Conservation (phyloP, 2,888 invertebrate genomes). For the Choristoneura rosaceana region DNA sequence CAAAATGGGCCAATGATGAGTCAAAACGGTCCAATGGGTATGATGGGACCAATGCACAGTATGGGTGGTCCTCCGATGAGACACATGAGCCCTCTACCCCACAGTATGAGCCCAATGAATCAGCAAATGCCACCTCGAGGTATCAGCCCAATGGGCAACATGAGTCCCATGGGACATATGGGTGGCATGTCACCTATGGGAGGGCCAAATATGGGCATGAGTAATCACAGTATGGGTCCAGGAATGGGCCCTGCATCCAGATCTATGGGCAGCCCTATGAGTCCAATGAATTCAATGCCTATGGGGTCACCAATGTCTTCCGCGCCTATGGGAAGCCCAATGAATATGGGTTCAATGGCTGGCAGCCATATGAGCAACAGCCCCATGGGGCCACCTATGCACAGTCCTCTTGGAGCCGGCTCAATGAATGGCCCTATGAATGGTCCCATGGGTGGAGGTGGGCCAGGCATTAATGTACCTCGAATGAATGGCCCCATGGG, state of each 20-base stretch:
- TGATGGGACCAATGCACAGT: conserved; percentile 87
- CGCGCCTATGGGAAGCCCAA: conserved; percentile 90
- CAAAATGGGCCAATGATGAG: conserved; percentile 88
- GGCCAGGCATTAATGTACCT: conserved; percentile 84
- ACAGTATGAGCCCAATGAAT: conserved; percentile 87
- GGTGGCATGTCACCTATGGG: conserved; percentile 90
- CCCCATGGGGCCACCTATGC: conserved; percentile 91
- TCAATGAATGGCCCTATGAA: conserved; percentile 85
- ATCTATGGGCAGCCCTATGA: conserved; percentile 90
- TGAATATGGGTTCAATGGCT: conserved; percentile 88
- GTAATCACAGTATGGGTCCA: conserved; percentile 87
- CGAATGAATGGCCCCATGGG: conserved; percentile 85
- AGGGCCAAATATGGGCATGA: conserved; percentile 89
- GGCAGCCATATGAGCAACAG: conserved; percentile 88
- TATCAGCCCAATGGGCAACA: conserved; percentile 89
- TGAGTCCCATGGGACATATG: conserved; percentile 90
- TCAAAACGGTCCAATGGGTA: conserved; percentile 88
- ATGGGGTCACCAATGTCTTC: conserved; percentile 90
- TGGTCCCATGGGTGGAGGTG: conserved; percentile 86
- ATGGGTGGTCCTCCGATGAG: conserved; percentile 88
- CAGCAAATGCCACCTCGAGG: conserved; percentile 87
- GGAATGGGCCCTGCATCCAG: conserved; percentile 84
- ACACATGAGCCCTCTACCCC: conserved; percentile 87
- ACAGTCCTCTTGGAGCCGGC: conserved; percentile 87
- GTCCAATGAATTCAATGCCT: conserved; percentile 90